Percentiles rank a stretch among this genome's conserved stretches.
These are phyloP conservation scores for Ommatoiulus sabulosus DNA, from an alignment of 2,888 invertebrate genomes.

Conservation along the genomic window DNA sequence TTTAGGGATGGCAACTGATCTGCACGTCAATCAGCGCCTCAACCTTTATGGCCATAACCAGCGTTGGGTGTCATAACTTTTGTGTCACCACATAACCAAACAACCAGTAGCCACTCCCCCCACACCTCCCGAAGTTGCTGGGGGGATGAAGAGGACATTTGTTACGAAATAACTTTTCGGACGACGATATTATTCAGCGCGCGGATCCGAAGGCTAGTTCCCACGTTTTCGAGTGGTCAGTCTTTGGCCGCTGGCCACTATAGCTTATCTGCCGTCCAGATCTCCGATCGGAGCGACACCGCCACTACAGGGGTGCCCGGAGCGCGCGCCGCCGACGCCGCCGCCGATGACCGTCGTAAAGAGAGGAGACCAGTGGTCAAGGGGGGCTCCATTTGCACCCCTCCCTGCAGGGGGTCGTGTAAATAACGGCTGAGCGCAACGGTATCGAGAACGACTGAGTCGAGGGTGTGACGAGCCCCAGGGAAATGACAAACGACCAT, in stretches of 20 bases:
- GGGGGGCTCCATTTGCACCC: constrained; percentile 34
- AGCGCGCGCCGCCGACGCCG: not conserved
- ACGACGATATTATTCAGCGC: not conserved
- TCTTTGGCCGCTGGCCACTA: constrained; percentile 9
- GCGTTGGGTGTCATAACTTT: not conserved
- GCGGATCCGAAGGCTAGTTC: not conserved
- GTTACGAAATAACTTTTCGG: not conserved
- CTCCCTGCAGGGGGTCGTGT: constrained; percentile 3
- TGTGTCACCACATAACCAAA: not conserved
- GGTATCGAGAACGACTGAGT: constrained; percentile 5
- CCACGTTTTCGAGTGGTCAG: constrained; percentile 28
- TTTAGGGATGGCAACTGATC: not conserved
- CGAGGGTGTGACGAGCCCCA: constrained; percentile 34
- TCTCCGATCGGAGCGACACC: not conserved
- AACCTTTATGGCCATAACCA: not conserved
- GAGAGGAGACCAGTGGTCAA: not conserved
- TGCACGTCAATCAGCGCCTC: not conserved
- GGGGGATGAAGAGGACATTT: not conserved
- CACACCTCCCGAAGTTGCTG: not conserved
- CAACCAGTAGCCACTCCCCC: not conserved
- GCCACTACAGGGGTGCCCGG: not conserved
- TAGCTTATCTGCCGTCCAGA: constrained; percentile 19
- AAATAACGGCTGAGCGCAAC: constrained; percentile 19
- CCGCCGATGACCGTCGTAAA: constrained; percentile 24
- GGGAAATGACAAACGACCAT: constrained; percentile 34